Base-by-base conservation (phyloP, 2,888 invertebrate species). In the Thera britannica region DNA sequence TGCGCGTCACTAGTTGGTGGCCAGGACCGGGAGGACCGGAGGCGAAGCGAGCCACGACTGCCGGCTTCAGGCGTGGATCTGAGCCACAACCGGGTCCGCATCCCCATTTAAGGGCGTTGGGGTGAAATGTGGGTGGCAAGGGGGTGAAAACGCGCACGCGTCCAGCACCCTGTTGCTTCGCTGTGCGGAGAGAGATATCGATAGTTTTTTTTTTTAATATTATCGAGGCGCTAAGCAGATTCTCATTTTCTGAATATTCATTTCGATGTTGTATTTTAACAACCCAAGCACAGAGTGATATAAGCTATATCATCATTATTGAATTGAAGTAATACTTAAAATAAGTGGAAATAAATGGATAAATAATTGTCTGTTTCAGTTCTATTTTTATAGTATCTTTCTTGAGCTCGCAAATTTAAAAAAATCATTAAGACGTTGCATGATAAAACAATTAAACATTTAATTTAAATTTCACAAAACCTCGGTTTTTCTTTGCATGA, bases 131-230 rank as follows among this genome's bases (percentile, higher is more conserved):
- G 69, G 69, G 69, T 70, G 63, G 63, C 9, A 54, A 57, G 62
- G 52, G 69, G 69, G 66, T 12, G 63, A 63, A 63, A 85, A 82
- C 92, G 93, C 93, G 93, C 93, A 93, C 87, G 93, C 93, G 93
- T 92, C 87, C 86, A 85, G 88, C 90, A 93, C 93, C 93, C 93
- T 93, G 93, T 93, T 93, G 93, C 93, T 92, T 92, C 92, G 70
- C 84, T 86, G 89, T 73, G 82, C 77, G 68, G 88, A 65, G 56
- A 49, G 23, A 48, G 48, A 12, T 69, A 52, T 88, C 88, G 88
- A 87, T 81, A 72, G 55, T 44, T 52, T 59, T 44, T 12, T 23
- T 12, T 46, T 44, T 12, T 41, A 41, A 7, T 56, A 23, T 23
- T 23, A 56, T 62, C 55, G 55, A 55, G 34, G 11, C 6, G 11